Evolutionary conservation across 2,797 vertebrate species (phyloP).

Genomic region (Dipus sagitta): DNA sequence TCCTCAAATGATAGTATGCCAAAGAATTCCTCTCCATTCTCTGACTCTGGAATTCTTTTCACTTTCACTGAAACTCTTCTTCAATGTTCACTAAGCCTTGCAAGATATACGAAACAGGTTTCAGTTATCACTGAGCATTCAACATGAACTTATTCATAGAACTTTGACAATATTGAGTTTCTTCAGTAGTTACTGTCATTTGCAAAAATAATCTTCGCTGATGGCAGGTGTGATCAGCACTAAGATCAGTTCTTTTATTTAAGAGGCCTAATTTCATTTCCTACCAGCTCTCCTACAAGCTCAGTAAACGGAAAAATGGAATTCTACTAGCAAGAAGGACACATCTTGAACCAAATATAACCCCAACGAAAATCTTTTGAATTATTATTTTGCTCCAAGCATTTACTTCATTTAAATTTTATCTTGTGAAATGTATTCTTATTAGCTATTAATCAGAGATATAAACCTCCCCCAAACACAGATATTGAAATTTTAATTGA

Average conservation of each 20-base stretch:
- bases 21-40: too few species aligned
- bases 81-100: too few species aligned
- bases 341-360: not conserved
- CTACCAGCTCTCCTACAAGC: not conserved
- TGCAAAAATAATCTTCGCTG: too few species aligned
- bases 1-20: too few species aligned
- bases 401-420: slow-evolving; percentile 17
- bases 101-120: too few species aligned
- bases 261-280: not conserved
- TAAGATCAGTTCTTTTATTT: not conserved
- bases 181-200: too few species aligned
- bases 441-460: not conserved
- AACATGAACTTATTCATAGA: too few species aligned
- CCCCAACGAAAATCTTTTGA: not conserved
- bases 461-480: not conserved
- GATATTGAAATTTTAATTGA: not conserved
- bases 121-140: too few species aligned
- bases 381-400: not conserved
- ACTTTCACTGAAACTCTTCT: too few species aligned
- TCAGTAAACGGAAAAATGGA: not conserved
- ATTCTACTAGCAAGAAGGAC: not conserved
- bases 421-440: not conserved
- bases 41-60: too few species aligned
- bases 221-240: too few species aligned
- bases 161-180: too few species aligned